Evolutionary conservation across 2,113 vertebrate species (phyloP).

Genomic region (Rhineura floridana): DNA sequence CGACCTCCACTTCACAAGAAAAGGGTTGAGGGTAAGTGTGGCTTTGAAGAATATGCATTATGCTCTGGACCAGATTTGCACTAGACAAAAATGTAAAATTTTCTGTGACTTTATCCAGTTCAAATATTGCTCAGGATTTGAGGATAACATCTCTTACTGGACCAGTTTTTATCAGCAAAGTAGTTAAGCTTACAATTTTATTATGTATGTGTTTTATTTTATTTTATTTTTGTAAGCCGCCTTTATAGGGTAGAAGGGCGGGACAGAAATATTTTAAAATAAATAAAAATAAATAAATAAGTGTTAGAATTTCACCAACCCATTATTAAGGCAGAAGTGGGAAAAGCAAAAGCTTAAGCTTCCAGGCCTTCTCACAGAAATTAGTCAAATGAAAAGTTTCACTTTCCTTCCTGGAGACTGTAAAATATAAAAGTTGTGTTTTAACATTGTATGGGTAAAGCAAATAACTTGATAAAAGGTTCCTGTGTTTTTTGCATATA

Average conservation of each 20-base stretch:
- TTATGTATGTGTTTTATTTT: too few species aligned
- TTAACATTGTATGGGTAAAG: rapidly evolving
- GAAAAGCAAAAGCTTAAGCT: not conserved
- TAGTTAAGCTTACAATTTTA: too few species aligned
- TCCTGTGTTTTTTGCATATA: rapidly evolving
- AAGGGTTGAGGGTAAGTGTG: conserved; percentile 88
- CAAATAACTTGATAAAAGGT: not conserved
- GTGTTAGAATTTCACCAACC: not conserved
- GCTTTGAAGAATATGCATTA: not conserved
- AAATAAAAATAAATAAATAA: not conserved
- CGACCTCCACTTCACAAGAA: conserved; percentile 94
- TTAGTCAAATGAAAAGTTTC: not conserved
- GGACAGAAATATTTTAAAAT: too few species aligned
- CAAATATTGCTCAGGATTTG: not conserved
- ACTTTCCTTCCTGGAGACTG: not conserved
- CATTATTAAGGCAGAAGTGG: not conserved
- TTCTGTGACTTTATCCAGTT: not conserved
- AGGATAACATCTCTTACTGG: not conserved
- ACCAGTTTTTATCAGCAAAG: not conserved
- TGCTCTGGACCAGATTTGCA: not conserved
- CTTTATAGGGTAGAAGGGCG: too few species aligned
- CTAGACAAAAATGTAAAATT: not conserved
- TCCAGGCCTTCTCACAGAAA: not conserved
- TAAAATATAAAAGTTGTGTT: rapidly evolving
- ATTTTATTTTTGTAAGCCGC: too few species aligned